A percentile compares a stretch with the other conserved stretches of the same genome.
Evolutionary conservation across 30 jellyfish, hydroid and myxozoan genomes (phyloP).

Genomic region (Clytia hemisphaerica): DNA sequence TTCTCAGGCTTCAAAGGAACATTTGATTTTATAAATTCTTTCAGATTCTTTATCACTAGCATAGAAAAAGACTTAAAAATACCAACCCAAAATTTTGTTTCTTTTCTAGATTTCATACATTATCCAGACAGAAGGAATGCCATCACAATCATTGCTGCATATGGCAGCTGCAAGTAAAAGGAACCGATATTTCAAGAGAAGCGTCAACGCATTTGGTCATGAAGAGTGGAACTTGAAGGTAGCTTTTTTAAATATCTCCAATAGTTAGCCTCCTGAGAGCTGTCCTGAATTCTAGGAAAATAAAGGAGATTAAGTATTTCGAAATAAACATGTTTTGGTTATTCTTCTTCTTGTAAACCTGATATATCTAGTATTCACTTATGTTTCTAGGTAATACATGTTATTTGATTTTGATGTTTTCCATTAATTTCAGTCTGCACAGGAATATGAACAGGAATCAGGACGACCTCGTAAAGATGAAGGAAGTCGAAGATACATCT

Average conservation of each 20-base stretch:
- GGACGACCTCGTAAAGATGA: constrained; percentile 78
- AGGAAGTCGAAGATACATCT: constrained; percentile 73
- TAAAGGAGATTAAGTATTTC: background rate
- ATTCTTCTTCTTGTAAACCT: background rate
- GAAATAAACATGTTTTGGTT: background rate
- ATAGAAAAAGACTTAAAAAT: too few species aligned
- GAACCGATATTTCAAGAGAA: constrained; percentile 70
- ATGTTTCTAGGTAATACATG: background rate
- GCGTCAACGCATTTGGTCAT: constrained; percentile 55
- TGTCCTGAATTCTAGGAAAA: too few species aligned
- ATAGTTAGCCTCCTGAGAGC: too few species aligned
- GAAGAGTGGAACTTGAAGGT: constrained; percentile 93
- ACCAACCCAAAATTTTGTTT: too few species aligned
- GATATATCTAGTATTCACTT: background rate
- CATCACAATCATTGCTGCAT: constrained; percentile 78
- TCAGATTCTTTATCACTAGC: too few species aligned
- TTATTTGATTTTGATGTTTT: background rate
- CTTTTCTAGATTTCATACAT: constrained; percentile 72
- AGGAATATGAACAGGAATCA: constrained; percentile 76
- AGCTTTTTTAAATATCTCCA: background rate
- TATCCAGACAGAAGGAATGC: constrained; percentile 92
- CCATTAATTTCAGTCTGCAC: constrained; percentile 44
- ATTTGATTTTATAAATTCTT: too few species aligned
- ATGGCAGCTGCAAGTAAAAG: constrained; percentile 87
- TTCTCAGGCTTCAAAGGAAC: too few species aligned